These are phyloP conservation scores for Panzeria rudis DNA, from an alignment of 2,888 invertebrate genomes.

Conservation along the genomic window DNA sequence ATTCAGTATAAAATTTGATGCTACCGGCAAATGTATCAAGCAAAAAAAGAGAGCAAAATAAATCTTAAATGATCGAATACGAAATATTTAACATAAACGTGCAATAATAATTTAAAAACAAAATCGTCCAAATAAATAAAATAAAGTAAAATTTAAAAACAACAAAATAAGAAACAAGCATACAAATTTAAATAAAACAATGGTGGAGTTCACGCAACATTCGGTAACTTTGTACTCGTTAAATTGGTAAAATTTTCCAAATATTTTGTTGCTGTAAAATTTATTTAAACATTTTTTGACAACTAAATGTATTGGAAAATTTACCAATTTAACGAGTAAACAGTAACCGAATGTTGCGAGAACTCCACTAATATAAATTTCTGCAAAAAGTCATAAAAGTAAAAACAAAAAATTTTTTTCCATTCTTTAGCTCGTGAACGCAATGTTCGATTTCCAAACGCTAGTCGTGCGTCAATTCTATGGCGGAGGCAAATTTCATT, in stretches of 20 bases:
- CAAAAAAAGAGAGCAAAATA: conserved; percentile 13
- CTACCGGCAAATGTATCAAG: conserved; percentile 60
- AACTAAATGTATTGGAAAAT: too few relatives aligned
- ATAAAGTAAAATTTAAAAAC: background rate
- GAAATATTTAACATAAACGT: background rate
- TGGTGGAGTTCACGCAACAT: too few relatives aligned
- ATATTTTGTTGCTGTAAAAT: too few relatives aligned
- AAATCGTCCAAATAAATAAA: background rate
- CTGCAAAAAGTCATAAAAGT: background rate
- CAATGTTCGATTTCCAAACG: conserved; percentile 43
- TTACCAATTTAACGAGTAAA: too few relatives aligned
- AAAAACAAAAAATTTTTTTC: background rate
- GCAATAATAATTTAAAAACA: conserved; percentile 21
- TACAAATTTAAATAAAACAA: too few relatives aligned
- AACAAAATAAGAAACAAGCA: background rate
- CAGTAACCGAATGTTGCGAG: too few relatives aligned
- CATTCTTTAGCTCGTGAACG: conserved; percentile 16
- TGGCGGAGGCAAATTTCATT: background rate
- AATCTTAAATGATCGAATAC: conserved; percentile 13
- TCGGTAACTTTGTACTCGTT: too few relatives aligned
- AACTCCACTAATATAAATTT: too few relatives aligned
- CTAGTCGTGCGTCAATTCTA: background rate
- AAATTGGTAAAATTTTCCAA: too few relatives aligned
- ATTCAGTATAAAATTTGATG: conserved; percentile 66
- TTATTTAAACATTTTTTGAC: too few relatives aligned